These are phyloP conservation scores for Osedax fenrisi DNA, from an alignment of 2,888 invertebrate genomes.

Conservation along the genomic window DNA sequence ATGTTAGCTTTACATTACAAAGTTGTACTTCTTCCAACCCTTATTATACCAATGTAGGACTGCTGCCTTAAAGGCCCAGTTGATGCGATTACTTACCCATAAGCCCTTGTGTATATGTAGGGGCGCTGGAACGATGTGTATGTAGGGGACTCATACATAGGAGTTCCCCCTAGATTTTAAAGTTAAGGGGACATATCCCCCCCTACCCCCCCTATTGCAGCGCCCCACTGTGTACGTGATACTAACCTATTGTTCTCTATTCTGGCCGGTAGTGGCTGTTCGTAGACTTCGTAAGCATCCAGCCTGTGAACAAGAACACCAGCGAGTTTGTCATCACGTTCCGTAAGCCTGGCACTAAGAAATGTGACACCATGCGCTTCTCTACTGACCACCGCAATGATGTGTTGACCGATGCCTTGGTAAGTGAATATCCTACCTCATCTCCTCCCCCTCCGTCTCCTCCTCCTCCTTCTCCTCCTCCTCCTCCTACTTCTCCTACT, in stretches of 20 bases:
- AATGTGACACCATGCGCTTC: constrained; percentile 84
- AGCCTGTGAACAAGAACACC: constrained; percentile 48
- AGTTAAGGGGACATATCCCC: too few species aligned
- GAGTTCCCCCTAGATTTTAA: too few species aligned
- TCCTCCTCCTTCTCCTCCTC: not conserved
- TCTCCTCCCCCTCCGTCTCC: not conserved
- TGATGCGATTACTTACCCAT: too few species aligned
- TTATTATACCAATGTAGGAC: too few species aligned
- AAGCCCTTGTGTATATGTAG: too few species aligned
- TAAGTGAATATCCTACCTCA: not conserved
- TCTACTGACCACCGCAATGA: constrained; percentile 86
- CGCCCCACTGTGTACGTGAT: not conserved
- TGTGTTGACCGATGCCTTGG: constrained; percentile 76
- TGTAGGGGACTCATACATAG: too few species aligned
- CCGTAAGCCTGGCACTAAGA: constrained; percentile 64
- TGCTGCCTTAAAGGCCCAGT: too few species aligned
- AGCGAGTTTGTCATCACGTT: constrained; percentile 61
- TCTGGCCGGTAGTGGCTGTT: constrained; percentile 55
- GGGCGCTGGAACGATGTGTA: too few species aligned
- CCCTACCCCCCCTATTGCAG: not conserved
- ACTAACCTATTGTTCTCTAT: constrained; percentile 32
- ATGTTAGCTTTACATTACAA: too few species aligned
- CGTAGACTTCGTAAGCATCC: constrained; percentile 52
- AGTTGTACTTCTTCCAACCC: too few species aligned
- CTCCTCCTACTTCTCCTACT: not conserved